phyloP scores from a whole-genome alignment of 2,113 vertebrate genomes.

The Chloropsis cyanopogon region DNA sequence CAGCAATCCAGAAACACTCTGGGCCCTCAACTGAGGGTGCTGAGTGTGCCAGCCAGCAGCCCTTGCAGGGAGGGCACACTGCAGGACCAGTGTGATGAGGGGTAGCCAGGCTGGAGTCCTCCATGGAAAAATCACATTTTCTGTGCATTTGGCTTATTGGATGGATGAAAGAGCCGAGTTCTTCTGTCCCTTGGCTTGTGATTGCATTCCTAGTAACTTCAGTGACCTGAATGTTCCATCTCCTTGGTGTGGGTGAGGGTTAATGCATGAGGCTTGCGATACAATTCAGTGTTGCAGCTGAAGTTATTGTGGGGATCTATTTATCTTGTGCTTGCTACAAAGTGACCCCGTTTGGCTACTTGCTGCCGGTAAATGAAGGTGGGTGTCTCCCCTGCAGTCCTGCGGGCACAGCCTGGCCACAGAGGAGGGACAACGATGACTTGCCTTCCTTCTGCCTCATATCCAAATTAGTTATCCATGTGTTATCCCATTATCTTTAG shows the following conservation, averaged over 20 bases:
- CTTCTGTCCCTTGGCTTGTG: neutral
- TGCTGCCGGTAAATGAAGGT: neutral
- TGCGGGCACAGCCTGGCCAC: neutral
- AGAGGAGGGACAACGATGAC: rapidly evolving
- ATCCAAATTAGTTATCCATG: neutral
- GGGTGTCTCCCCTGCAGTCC: rapidly evolving
- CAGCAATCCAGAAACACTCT: neutral
- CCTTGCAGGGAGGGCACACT: neutral
- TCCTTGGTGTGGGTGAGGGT: neutral
- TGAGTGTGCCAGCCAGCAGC: neutral
- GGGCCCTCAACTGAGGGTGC: neutral
- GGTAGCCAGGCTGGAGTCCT: neutral
- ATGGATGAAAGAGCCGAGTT: neutral
- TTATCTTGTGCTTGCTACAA: neutral
- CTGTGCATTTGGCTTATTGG: neutral
- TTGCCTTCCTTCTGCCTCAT: neutral
- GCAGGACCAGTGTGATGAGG: rapidly evolving
- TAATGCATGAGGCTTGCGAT: rapidly evolving
- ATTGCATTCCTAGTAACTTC: neutral
- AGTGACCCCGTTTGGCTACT: neutral
- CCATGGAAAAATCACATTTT: neutral
- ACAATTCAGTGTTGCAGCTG: neutral
- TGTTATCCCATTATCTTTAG: neutral
- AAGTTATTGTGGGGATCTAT: neutral
- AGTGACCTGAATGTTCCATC: neutral